Base-by-base conservation (phyloP, 1,140 invertebrate species). In the Pantala flavescens region DNA sequence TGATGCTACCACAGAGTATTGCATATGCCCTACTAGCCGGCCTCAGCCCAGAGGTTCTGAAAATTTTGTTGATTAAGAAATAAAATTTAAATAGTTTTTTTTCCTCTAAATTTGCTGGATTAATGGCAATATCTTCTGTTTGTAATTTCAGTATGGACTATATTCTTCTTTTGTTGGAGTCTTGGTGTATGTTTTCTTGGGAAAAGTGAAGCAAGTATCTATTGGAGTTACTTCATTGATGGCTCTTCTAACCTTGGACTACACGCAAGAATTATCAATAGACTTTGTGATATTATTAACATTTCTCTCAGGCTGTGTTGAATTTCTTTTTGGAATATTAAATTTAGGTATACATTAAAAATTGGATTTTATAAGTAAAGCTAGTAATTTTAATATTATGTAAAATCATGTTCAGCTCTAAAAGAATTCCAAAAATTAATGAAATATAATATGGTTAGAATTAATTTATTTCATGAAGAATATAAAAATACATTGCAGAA, bases 181-280 rank as follows among this genome's bases (percentile, higher is more conserved):
- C 77, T 93, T 97, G 78, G 83, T 97, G n/a, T 98, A 98, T 81
- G 85, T 91, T 63, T 82, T 96, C 74, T 89, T 98, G 78, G 96
- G 96, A 7, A 95, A 93, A 0, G 90, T 95, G 71, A 94, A 91
- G 80, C 92, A 97, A 84, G 91, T 97, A 3, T 95, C 93, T 0
- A 94, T 97, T 76, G 94, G 94, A 24, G 93, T 94, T 0, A 94
- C 93, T 0, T 93, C 92, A 55, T 84, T 96, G 23, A 93, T 95
- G 91, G 87, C 93, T 70, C 83, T 96, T 24, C 83, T 94, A 49
- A 91, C 91, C 9, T 84, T 90, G 70, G 89, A 93, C 78, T 92
- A 90, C 76, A 92, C 89, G 14, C 85, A 86, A 74, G 86, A 87
- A 23, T 87, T 91, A 77, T 88, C 91, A 0, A 79, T 88, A 0